Percentiles rank a stretch among this genome's conserved stretches.
These are phyloP conservation scores for Hyperoodon ampullatus DNA, from an alignment of 2,113 vertebrate genomes.

Conservation along the genomic window DNA sequence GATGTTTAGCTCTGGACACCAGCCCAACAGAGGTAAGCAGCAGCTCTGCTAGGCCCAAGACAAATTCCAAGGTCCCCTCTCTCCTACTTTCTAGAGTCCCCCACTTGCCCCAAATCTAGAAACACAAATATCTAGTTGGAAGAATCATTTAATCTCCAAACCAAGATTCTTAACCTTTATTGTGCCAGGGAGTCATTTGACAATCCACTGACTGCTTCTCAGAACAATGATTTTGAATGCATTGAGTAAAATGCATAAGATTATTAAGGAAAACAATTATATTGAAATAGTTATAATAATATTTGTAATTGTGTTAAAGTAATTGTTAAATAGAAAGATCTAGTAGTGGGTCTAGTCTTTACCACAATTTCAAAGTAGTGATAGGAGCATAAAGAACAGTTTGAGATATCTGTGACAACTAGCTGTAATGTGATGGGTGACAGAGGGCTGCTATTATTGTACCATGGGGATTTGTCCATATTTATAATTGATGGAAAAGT, in stretches of 20 bases:
- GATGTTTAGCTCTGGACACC: not conserved
- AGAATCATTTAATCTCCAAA: not conserved
- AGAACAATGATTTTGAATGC: not conserved
- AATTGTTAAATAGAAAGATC: not conserved
- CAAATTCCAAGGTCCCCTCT: not conserved
- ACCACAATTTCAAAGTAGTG: not conserved
- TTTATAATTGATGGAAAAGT: not conserved
- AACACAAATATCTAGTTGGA: not conserved
- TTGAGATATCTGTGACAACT: not conserved
- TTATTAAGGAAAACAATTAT: not conserved
- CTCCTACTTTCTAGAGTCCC: not conserved
- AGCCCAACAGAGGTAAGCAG: not conserved
- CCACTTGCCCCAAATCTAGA: not conserved
- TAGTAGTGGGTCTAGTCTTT: not conserved
- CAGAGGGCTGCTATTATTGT: not conserved
- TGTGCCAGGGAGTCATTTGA: not conserved
- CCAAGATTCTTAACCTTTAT: not conserved
- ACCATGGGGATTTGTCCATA: not conserved
- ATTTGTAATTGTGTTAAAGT: not conserved
- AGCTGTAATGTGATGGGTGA: not conserved
- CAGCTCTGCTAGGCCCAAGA: not conserved
- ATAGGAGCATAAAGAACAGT: not conserved
- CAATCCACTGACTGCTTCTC: not conserved
- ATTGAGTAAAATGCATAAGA: not conserved
- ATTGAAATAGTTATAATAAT: not conserved